These are phyloP conservation scores for Plestiodon gilberti DNA, from an alignment of 2,113 vertebrate species.

Conservation along the genomic window DNA sequence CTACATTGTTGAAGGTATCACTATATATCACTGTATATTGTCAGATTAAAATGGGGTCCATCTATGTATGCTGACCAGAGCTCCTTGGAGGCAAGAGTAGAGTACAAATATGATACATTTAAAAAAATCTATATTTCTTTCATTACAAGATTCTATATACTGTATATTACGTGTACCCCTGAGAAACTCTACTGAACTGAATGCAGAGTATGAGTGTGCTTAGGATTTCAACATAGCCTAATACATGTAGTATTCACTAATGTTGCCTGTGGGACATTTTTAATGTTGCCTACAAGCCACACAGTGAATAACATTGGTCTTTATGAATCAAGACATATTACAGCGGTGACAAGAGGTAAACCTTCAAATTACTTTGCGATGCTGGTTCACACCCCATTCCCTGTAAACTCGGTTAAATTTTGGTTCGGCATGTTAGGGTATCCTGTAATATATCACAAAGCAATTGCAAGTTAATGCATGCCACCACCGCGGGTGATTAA, in stretches of 20 bases:
- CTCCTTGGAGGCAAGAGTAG: neutral
- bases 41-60: neutral
- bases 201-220: neutral
- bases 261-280: neutral
- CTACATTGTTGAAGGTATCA: too few species aligned
- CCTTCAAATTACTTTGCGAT: neutral
- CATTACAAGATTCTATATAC: neutral
- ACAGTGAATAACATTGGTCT: neutral
- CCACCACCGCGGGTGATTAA: accelerated
- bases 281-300: conserved; percentile 4
- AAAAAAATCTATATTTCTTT: neutral
- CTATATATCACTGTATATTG: too few species aligned
- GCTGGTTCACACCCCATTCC: conserved; percentile 9
- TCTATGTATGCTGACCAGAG: neutral
- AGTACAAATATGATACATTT: neutral
- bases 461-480: neutral
- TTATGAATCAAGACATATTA: neutral
- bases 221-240: neutral
- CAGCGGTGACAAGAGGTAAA: neutral
- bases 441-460: accelerated
- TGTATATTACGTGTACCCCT: neutral
- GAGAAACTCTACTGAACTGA: neutral
- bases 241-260: conserved; percentile 5
- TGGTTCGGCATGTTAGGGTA: neutral
- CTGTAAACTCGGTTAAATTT: accelerated